A percentile compares a stretch with the other conserved stretches of the same genome.
These are phyloP conservation scores for Mormyrus lacerda DNA, from an alignment of 2,113 vertebrate genomes.

Conservation along the genomic window DNA sequence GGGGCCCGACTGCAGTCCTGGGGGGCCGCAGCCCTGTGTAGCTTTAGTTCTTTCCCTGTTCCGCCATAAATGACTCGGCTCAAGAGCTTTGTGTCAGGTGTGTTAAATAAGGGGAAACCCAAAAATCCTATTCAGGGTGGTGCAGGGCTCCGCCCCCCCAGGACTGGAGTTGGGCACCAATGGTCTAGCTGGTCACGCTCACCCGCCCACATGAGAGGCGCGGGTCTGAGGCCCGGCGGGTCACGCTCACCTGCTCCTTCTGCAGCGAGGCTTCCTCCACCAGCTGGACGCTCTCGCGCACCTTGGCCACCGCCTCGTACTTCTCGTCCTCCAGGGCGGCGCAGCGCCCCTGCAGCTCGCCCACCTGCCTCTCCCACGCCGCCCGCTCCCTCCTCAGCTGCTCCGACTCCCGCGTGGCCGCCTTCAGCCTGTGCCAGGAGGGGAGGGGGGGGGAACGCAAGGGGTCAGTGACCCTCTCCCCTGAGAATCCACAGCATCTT, in stretches of 20 bases:
- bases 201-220: not conserved
- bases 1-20: too few species aligned
- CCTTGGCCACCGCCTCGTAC: conserved; percentile 67
- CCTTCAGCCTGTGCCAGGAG: conserved; percentile 47
- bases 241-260: conserved; percentile 71
- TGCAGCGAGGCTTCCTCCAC: conserved; percentile 81
- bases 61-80: too few species aligned
- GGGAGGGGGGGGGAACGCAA: too few species aligned
- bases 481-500: not conserved
- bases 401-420: conserved; percentile 63
- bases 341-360: conserved; percentile 67
- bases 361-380: conserved; percentile 67
- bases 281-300: conserved; percentile 73
- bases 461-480: not conserved
- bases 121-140: too few species aligned
- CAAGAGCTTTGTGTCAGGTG: too few species aligned
- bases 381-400: conserved; percentile 62
- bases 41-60: too few species aligned
- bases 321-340: conserved; percentile 67
- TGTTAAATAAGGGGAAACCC: too few species aligned
- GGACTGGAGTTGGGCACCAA: too few species aligned
- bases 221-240: not conserved
- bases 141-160: too few species aligned
- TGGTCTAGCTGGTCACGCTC: too few species aligned
- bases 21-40: too few species aligned